Base-by-base conservation (phyloP, 2,113 vertebrate genomes). In the Lonchura striata region DNA sequence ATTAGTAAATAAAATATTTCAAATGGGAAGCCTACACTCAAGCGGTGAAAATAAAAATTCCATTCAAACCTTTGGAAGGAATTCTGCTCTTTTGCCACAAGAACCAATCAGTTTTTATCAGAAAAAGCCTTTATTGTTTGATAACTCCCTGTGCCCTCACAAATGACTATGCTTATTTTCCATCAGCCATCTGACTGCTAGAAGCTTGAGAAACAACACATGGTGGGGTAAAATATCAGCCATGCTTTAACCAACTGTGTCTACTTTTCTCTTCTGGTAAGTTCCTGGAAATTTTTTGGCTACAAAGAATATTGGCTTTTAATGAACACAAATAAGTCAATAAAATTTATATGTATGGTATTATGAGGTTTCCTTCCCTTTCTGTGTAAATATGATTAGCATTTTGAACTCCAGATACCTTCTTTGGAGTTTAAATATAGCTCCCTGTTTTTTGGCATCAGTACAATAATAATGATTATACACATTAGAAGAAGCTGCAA, bases 121-220 rank as follows among this genome's bases (percentile, higher is more conserved):
- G 59, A 61, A 2, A 44, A 92, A 76, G 21, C n/a, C 60, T 84
- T 88, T 92, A 90, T 75, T 91, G 59, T 80, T 88, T 92, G 50
- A 79, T 94, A 94, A 14, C 56, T 94, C 60, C 31, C 76, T 46
- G 30, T 84, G 79, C 71, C 76, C 68, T 92, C 35, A 3, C 37
- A 72, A 52, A 92, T 90, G 60, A 80, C 53, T 13, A 1, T 91
- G 21, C 76, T 88, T 63, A 63, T 83, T 92, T 90, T 95, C 56
- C 10, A 4, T 63, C 79, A 92, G 68, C 82, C 61, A 82, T 93
- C 56, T 91, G 69, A 92, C 70, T 83, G 57, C 54, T 72, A 63
- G 84, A 92, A 91, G 33, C 68, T 72, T 95, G 76, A 82, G 78
- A 87, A 90, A 69, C 82, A 94, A n/a, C 87, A 90, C 87, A 86